phyloP scores from a whole-genome alignment of 1,140 invertebrate genomes.

The Drosophila pruinosa region DNA sequence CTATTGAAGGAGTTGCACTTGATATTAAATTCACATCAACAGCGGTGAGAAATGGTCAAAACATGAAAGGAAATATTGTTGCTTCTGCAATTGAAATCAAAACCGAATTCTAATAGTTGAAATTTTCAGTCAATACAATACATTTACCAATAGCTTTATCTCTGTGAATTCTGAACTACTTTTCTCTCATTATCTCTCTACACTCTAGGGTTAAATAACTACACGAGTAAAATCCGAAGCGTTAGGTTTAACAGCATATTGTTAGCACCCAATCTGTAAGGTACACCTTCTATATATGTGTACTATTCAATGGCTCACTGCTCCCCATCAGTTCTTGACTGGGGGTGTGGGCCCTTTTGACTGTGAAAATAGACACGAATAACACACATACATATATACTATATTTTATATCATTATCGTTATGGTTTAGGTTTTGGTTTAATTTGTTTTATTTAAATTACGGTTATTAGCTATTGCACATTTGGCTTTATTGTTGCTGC shows the following conservation, averaged over 20 bases:
- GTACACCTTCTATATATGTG: constrained; percentile 36
- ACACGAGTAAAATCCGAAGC: constrained; percentile 1
- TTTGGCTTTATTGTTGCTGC: constrained; percentile 40
- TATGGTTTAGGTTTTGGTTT: constrained; percentile 13
- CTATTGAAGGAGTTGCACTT: constrained; percentile 47
- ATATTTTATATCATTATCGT: constrained; percentile 31
- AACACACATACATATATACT: constrained; percentile 62
- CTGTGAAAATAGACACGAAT: constrained; percentile 73
- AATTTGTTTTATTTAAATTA: constrained; percentile 61
- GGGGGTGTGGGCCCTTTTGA: constrained; percentile 5
- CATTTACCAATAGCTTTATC: constrained; percentile 9
- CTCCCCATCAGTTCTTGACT: not conserved
- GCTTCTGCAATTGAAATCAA: not conserved
- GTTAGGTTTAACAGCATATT: not conserved
- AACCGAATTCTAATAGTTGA: constrained; percentile 23
- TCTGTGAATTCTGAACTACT: not conserved
- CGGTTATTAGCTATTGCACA: constrained; percentile 51
- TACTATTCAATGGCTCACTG: constrained; percentile 19
- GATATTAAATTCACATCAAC: constrained; percentile 23
- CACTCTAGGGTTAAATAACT: not conserved
- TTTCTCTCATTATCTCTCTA: not conserved
- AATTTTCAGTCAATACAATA: constrained; percentile 67
- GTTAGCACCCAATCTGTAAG: constrained; percentile 51
- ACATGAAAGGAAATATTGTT: not conserved
- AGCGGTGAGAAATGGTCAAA: not conserved